phyloP scores from a whole-genome alignment of 2,888 invertebrate species.

The Tenthredo mesomela region DNA sequence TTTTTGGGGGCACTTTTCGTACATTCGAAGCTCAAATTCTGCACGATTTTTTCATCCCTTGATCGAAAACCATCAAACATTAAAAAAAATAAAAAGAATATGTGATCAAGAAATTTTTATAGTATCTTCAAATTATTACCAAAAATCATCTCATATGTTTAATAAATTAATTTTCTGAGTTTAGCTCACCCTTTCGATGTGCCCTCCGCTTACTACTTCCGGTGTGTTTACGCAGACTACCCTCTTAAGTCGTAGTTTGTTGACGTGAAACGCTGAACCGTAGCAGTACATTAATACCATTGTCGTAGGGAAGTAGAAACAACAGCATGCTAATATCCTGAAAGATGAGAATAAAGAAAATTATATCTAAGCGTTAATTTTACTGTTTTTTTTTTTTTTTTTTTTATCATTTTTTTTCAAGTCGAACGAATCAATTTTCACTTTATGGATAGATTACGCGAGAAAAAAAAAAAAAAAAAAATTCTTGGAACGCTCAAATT shows the following conservation, averaged over 20 bases:
- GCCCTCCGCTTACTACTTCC: slow-evolving; percentile 78
- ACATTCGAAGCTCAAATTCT: not conserved
- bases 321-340: slow-evolving; percentile 91
- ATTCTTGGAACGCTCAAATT: not conserved
- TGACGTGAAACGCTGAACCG: slow-evolving; percentile 93
- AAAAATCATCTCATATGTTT: not conserved
- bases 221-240: slow-evolving; percentile 78
- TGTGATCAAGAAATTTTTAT: not conserved
- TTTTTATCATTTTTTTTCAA: slow-evolving; percentile 4
- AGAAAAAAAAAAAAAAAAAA: not conserved
- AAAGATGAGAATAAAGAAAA: slow-evolving; percentile 76
- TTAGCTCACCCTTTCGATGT: slow-evolving; percentile 80
- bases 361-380: not conserved
- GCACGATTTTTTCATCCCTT: not conserved
- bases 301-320: slow-evolving; percentile 94
- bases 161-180: not conserved
- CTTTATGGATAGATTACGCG: not conserved
- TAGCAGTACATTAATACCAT: slow-evolving; percentile 96
- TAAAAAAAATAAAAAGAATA: not conserved
- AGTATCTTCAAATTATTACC: not conserved
- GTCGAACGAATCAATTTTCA: slow-evolving; percentile 30
- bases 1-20: not conserved
- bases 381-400: not conserved
- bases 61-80: not conserved
- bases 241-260: slow-evolving; percentile 86